phyloP scores from a whole-genome alignment of 2,797 vertebrate species.

The Pipistrellus pipistrellus region DNA sequence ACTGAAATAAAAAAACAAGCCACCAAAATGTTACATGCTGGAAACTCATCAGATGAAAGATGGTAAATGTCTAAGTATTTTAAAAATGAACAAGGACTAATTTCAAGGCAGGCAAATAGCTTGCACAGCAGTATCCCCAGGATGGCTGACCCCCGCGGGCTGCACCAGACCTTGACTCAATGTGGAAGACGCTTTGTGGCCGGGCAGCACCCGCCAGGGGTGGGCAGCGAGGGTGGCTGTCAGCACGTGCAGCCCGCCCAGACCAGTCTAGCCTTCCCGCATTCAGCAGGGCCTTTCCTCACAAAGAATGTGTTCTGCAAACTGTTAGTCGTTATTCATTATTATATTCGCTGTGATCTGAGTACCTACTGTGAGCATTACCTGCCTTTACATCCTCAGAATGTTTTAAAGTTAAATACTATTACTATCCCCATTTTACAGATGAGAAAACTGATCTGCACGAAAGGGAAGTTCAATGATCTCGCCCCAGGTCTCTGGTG shows the following conservation, averaged over 20 bases:
- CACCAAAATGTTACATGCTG: background rate
- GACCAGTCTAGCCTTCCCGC: background rate
- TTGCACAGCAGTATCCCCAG: background rate
- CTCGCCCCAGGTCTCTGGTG: background rate
- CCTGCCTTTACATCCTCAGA: background rate
- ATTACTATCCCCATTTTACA: background rate
- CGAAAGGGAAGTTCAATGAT: background rate
- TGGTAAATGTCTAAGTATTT: background rate
- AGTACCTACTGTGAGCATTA: background rate
- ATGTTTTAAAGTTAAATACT: background rate
- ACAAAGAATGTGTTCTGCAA: background rate
- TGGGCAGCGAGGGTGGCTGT: rapidly evolving
- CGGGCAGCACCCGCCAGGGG: no score
- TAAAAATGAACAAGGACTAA: background rate
- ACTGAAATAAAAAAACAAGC: no score
- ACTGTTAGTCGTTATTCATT: background rate
- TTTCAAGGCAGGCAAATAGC: background rate
- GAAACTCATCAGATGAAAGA: background rate
- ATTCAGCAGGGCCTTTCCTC: background rate
- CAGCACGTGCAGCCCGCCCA: rapidly evolving
- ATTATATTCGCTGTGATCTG: background rate
- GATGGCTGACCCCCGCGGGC: background rate
- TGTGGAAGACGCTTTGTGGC: background rate
- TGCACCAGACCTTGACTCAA: background rate
- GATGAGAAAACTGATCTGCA: background rate